Evolutionary conservation across 2,797 vertebrate species (phyloP).

Genomic region (Myoxocephalus aenaeus): DNA sequence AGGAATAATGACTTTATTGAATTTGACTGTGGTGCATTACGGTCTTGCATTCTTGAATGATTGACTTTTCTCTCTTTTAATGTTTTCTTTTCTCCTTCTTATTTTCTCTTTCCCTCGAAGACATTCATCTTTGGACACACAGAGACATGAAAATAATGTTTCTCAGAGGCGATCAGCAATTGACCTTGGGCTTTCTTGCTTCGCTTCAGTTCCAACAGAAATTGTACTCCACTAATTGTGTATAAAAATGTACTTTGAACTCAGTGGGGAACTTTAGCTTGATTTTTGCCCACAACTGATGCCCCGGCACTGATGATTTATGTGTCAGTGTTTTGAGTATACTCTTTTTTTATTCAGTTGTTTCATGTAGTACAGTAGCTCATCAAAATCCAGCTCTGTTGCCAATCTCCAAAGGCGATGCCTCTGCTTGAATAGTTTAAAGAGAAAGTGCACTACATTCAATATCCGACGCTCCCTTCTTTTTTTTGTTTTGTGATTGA

Average conservation of each 20-base stretch:
- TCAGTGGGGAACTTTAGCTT: conserved; percentile 71
- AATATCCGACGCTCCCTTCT: conserved; percentile 43
- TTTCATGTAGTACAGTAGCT: conserved; percentile 74
- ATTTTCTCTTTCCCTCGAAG: conserved; percentile 66
- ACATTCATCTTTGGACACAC: conserved; percentile 79
- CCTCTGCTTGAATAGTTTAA: conserved; percentile 58
- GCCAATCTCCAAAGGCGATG: conserved; percentile 68
- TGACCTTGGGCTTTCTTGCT: conserved; percentile 72
- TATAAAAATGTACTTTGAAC: conserved; percentile 82
- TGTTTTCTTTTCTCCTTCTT: conserved; percentile 71
- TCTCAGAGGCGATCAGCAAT: conserved; percentile 71
- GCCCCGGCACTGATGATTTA: conserved; percentile 60
- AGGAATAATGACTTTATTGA: conserved; percentile 83
- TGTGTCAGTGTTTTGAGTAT: conserved; percentile 65
- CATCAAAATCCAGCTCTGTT: conserved; percentile 61
- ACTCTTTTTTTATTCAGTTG: conserved; percentile 59
- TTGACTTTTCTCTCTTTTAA: conserved; percentile 80
- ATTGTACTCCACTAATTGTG: conserved; percentile 80
- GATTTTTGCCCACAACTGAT: conserved; percentile 72
- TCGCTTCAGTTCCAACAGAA: conserved; percentile 72
- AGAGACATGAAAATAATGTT: conserved; percentile 65
- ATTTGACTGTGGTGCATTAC: conserved; percentile 80
- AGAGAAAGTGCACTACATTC: conserved; percentile 60
- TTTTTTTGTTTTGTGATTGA: conserved; percentile 41
- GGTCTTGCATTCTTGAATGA: conserved; percentile 79